Base-by-base conservation (phyloP, 2,888 invertebrate species). In the Gastracanthus pulcherrimus region DNA sequence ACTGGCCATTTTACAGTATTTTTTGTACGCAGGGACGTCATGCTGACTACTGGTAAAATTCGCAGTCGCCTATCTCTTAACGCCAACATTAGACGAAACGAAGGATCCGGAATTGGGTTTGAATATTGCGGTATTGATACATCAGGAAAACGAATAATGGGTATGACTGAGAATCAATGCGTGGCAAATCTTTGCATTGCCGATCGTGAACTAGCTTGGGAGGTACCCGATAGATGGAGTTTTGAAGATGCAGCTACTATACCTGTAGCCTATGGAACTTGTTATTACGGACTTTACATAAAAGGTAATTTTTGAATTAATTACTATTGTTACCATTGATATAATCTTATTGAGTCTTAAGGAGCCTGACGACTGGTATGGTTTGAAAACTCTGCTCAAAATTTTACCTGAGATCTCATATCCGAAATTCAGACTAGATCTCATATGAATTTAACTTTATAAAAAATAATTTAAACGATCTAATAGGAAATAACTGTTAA, bases 41-140 rank as follows among this genome's bases (percentile, higher is more conserved):
- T 99, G 99, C 93, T 97, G 0, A 97, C 98, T 0, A 97, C 97
- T 0, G 98, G 98, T 1, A 97, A 97, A 88, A n/a, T n/a, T n/a
- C n/a, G n/a, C n/a, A n/a, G n/a, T n/a, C n/a, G n/a, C n/a, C 93
- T 99, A 6, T 95, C 96, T 7, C 94, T 95, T 0, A 98, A 98
- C 89, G 94, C 96, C 0, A 93, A 93, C 31, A 93, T 93, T 0
- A 92, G 95, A n/a, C 88, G 94, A 36, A 92, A 93, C 16, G 94
- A 96, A 85, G 94, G 94, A 83, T 94, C 94, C 85, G 93, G 95
- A 0, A 93, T 95, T 84, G 96, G 96, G 0, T 94, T 96, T 82
- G 96, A 96, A 86, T 93, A 94, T 85, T 93, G 94, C 4, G 96
- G 96, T 36, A 92, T 94, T 67, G 93, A 93, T 58, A 62, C 86